Conservation (phyloP, 2,797 vertebrate species). For the Neomorphus geoffroyi region DNA sequence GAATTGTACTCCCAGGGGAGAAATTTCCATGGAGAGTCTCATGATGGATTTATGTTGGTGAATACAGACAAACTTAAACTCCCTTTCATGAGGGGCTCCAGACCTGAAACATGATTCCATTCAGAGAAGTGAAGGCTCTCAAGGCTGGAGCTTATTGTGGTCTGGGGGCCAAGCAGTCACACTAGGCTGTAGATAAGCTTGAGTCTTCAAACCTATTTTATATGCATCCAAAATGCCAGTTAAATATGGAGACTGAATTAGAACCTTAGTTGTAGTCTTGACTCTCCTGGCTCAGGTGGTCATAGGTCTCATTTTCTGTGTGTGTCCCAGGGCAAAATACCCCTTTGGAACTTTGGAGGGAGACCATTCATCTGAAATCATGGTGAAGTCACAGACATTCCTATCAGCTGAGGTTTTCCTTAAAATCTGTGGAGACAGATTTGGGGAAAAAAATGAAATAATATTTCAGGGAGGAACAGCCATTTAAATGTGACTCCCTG, state of each 20-base stretch:
- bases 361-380: not conserved
- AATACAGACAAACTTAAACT: not conserved
- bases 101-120: not conserved
- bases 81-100: not conserved
- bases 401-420: not conserved
- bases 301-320: fast-evolving
- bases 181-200: not conserved
- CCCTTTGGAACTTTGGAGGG: not conserved
- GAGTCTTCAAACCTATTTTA: not conserved
- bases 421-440: not conserved
- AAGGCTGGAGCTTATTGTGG: not conserved
- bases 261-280: fast-evolving
- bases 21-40: too few species aligned
- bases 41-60: not conserved
- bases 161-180: not conserved
- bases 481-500: fast-evolving
- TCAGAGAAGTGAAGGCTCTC: not conserved
- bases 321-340: not conserved
- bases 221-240: not conserved
- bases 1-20: not conserved
- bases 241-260: not conserved
- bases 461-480: not conserved
- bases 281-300: not conserved
- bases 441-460: not conserved
- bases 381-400: not conserved